These are phyloP conservation scores for Lacanobia wlatinum DNA, from an alignment of 2,888 invertebrate genomes.

Conservation along the genomic window DNA sequence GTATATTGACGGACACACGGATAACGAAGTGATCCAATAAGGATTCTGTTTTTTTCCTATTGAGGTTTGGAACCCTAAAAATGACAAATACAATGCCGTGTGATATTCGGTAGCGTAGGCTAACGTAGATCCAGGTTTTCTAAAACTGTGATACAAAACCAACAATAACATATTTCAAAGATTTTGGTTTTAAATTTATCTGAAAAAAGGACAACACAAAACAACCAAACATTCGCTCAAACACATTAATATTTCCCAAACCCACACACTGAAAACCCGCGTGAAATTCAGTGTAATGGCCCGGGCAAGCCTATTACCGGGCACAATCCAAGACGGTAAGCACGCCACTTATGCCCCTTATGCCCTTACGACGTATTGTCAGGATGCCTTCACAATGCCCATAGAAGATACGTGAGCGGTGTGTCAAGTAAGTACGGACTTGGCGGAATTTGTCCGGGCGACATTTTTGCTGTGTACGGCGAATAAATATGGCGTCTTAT, in stretches of 20 bases:
- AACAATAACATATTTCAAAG: not conserved
- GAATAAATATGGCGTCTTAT: conserved; percentile 39
- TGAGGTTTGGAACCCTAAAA: not conserved
- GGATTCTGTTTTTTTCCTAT: no score
- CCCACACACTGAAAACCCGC: conserved; percentile 40
- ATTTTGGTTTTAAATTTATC: not conserved
- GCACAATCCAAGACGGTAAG: conserved; percentile 71
- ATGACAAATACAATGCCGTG: not conserved
- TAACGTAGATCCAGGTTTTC: not conserved
- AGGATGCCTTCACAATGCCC: conserved; percentile 64
- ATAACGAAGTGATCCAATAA: no score
- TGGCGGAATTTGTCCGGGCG: conserved; percentile 58
- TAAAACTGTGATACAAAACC: not conserved
- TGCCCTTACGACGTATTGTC: conserved; percentile 69
- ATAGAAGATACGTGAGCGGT: conserved; percentile 60
- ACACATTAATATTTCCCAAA: conserved; percentile 28
- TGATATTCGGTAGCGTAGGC: not conserved
- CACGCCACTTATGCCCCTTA: conserved; percentile 71
- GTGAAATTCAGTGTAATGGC: conserved; percentile 65
- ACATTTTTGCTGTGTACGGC: conserved; percentile 48
- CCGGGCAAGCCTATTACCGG: conserved; percentile 65
- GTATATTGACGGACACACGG: no score
- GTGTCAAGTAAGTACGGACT: conserved; percentile 61
- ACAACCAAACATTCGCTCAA: conserved; percentile 8
- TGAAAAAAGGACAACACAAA: not conserved